Evolutionary conservation across 2,113 vertebrate species (phyloP).

Genomic region (Hucho hucho): DNA sequence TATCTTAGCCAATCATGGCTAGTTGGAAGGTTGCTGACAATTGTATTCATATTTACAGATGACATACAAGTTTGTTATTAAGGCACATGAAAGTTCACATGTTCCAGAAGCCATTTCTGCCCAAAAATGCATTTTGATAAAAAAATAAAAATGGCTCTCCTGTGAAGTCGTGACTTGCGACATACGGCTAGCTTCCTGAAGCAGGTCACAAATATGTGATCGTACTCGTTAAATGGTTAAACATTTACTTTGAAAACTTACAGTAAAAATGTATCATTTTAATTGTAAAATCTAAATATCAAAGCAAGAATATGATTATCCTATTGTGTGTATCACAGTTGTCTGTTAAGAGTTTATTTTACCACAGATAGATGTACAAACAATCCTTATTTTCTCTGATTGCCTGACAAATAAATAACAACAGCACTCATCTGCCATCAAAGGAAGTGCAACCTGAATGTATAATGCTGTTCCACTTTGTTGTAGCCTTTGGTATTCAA

Average conservation of each 20-base stretch:
- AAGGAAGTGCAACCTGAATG: slow-evolving; percentile 56
- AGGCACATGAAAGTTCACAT: too few relatives aligned
- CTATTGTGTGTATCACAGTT: not conserved
- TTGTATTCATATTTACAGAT: too few relatives aligned
- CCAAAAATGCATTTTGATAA: too few relatives aligned
- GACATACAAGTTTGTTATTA: too few relatives aligned
- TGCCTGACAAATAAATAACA: slow-evolving; percentile 52
- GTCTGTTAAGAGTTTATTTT: not conserved
- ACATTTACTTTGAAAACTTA: not conserved
- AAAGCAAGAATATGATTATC: not conserved
- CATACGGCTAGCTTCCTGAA: too few relatives aligned
- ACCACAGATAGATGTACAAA: slow-evolving; percentile 21
- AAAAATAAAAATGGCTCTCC: too few relatives aligned
- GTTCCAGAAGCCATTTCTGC: too few relatives aligned
- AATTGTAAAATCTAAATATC: slow-evolving; percentile 12
- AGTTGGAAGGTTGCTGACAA: too few relatives aligned
- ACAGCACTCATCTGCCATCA: slow-evolving; percentile 29
- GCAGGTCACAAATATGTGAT: too few relatives aligned
- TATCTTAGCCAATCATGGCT: too few relatives aligned
- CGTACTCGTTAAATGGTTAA: too few relatives aligned
- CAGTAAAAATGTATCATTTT: not conserved
- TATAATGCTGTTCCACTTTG: slow-evolving; percentile 50
- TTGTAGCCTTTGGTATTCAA: slow-evolving; percentile 56
- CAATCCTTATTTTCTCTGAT: slow-evolving; percentile 36
- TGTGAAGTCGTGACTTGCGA: too few relatives aligned